Percentiles rank a stretch among this genome's conserved stretches.
Evolutionary conservation across 2,888 invertebrate species (phyloP).

Genomic region (Zaprionus obscuricornis): DNA sequence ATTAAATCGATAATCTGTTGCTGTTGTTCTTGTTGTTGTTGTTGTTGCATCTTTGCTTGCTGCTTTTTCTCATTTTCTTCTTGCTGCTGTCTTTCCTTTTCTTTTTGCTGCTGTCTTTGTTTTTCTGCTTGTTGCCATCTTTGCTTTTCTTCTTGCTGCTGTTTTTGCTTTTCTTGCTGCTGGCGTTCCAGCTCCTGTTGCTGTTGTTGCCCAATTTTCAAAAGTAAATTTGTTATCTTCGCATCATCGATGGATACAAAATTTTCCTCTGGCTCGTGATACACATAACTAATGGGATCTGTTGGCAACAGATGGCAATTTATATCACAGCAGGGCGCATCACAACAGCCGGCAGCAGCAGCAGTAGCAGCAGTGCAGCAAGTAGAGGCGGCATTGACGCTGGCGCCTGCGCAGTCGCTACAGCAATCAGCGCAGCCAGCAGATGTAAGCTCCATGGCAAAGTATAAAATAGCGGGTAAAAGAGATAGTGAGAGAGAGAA

Average conservation of each 20-base stretch:
- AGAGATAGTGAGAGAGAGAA: neutral
- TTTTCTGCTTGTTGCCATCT: conserved; percentile 18
- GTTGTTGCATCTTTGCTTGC: conserved; percentile 9
- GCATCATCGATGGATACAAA: conserved; percentile 82
- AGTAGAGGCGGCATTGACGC: conserved; percentile 17
- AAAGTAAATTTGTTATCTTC: conserved; percentile 78
- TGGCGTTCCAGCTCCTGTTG: conserved; percentile 47
- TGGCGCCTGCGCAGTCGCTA: conserved; percentile 38
- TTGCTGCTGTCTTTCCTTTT: conserved; percentile 32
- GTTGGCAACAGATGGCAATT: conserved; percentile 44
- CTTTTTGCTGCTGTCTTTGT: neutral
- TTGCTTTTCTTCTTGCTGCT: conserved; percentile 41
- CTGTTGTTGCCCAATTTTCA: conserved; percentile 75
- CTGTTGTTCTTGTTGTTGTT: conserved; percentile 18
- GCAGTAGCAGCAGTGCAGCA: conserved; percentile 44
- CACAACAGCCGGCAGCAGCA: conserved; percentile 14
- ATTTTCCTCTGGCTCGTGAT: conserved; percentile 81
- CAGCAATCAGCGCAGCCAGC: conserved; percentile 59
- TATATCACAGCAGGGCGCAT: conserved; percentile 53
- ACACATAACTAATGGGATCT: conserved; percentile 64
- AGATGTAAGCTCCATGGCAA: conserved; percentile 50
- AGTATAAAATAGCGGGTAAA: neutral
- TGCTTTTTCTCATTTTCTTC: conserved; percentile 30
- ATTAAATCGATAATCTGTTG: conserved; percentile 72
- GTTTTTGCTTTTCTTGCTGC: conserved; percentile 7